Evolutionary conservation across 2,888 invertebrate species (phyloP).

Genomic region (Hydrotaea cyrtoneurina): DNA sequence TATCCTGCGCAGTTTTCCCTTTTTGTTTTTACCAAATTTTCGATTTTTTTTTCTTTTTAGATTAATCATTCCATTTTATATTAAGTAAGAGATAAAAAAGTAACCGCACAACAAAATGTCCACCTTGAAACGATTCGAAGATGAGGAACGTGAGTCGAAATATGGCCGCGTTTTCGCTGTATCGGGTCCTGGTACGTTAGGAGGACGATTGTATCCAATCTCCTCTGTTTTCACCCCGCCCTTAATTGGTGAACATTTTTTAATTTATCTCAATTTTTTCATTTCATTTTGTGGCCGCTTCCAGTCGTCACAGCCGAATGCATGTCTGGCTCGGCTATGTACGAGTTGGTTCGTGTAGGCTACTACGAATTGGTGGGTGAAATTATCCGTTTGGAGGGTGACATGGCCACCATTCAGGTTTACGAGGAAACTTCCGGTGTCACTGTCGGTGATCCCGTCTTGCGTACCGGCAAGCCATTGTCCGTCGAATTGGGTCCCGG

Average conservation of each 20-base stretch:
- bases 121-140: conserved; percentile 86
- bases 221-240: background rate
- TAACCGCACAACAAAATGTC: conserved; percentile 82
- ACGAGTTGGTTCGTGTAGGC: conserved; percentile 99
- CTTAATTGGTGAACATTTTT: no score
- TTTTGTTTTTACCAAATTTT: conserved; percentile 9
- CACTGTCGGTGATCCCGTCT: conserved; percentile 99
- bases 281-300: conserved; percentile 64
- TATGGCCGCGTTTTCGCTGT: conserved; percentile 98
- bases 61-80: conserved; percentile 63
- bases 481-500: conserved; percentile 99
- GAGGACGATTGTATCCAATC: background rate
- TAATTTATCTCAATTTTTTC: conserved; percentile 1
- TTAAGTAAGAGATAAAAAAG: conserved; percentile 26
- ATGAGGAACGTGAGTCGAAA: conserved; percentile 92
- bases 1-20: background rate
- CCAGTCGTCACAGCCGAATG: conserved; percentile 99
- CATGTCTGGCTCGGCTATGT: conserved; percentile 99
- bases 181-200: conserved; percentile 94
- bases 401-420: conserved; percentile 99
- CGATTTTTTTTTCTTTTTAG: conserved; percentile 21
- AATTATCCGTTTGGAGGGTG: conserved; percentile 99
- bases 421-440: conserved; percentile 98
- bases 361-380: conserved; percentile 99
- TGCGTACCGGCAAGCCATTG: conserved; percentile 98